These are phyloP conservation scores for Brachyhypopomus occidentalis DNA, from an alignment of 2,113 vertebrate species.

Conservation along the genomic window DNA sequence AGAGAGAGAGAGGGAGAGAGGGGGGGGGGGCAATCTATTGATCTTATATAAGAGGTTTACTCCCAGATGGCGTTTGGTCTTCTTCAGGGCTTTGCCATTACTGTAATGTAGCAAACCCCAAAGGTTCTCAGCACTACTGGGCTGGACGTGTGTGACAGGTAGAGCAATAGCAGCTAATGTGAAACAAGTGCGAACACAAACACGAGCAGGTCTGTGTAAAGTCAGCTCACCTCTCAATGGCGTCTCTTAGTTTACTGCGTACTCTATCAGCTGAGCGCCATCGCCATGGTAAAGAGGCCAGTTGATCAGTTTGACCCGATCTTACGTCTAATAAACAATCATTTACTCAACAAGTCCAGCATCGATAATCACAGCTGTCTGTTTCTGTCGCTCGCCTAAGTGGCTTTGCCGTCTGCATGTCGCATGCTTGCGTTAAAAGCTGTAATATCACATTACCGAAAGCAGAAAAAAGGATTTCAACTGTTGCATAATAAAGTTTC, in stretches of 20 bases:
- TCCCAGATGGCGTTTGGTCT: slow-evolving; percentile 29
- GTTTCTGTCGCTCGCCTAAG: not conserved
- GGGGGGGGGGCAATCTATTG: slow-evolving; percentile 26
- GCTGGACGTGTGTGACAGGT: slow-evolving; percentile 15
- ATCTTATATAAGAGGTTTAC: slow-evolving; percentile 51
- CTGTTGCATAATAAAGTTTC: slow-evolving; percentile 17
- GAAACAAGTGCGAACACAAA: not conserved
- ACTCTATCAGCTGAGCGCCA: not conserved
- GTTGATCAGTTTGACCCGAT: not conserved
- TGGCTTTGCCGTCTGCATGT: not conserved
- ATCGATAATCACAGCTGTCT: slow-evolving; percentile 17
- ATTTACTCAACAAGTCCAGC: slow-evolving; percentile 19
- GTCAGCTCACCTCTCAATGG: not conserved
- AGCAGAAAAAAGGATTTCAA: not conserved
- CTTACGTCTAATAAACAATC: slow-evolving; percentile 1
- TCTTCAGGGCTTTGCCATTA: slow-evolving; percentile 53
- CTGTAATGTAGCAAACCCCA: slow-evolving; percentile 48
- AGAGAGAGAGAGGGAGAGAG: not conserved
- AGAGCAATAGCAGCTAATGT: slow-evolving; percentile 6
- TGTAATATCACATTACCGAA: slow-evolving; percentile 31
- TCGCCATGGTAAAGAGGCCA: not conserved
- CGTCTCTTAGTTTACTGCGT: not conserved
- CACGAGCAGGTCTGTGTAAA: not conserved
- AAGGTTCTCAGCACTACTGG: slow-evolving; percentile 30
- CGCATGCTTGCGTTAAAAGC: not conserved